Percentiles rank a stretch among this genome's conserved stretches.
Evolutionary conservation across 2,113 vertebrate genomes (phyloP).

Genomic region (Cranoglanis bouderius): DNA sequence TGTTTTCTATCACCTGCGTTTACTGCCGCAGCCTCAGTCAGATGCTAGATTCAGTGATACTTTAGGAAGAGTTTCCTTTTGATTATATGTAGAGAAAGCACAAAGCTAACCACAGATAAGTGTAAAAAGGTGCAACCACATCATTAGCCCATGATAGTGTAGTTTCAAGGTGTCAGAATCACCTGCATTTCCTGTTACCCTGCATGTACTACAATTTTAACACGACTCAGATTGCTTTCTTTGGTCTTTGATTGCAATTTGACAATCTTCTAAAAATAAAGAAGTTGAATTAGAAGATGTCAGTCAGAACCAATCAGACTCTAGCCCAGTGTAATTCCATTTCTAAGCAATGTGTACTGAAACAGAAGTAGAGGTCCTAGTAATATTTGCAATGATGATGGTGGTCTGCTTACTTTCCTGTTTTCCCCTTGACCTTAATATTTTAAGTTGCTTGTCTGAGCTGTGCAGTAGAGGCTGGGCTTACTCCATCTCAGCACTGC

Average conservation of each 20-base stretch:
- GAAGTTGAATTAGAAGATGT: neutral
- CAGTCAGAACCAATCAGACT: neutral
- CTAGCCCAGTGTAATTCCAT: neutral
- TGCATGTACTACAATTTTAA: neutral
- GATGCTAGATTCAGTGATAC: neutral
- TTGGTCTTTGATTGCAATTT: neutral
- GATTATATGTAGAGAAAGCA: neutral
- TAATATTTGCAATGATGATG: neutral
- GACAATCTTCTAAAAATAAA: neutral
- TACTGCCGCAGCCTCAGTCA: neutral
- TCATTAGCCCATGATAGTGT: neutral
- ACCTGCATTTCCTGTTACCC: neutral
- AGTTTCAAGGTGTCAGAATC: neutral
- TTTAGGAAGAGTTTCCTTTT: constrained; percentile 13
- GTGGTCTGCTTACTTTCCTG: constrained; percentile 25
- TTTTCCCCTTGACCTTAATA: constrained; percentile 67
- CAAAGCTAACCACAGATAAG: constrained; percentile 18
- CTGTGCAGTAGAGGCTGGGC: constrained; percentile 53
- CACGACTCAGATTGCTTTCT: neutral
- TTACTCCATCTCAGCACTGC: constrained; percentile 49
- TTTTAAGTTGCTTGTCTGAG: constrained; percentile 72
- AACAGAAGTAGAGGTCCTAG: neutral
- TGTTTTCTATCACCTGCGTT: constrained; percentile 34
- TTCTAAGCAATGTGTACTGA: neutral
- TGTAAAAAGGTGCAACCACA: neutral